Evolutionary conservation across 2,113 vertebrate species (phyloP), one percentile per base, ranked within the genome.

Genomic region (Lota lota): DNA sequence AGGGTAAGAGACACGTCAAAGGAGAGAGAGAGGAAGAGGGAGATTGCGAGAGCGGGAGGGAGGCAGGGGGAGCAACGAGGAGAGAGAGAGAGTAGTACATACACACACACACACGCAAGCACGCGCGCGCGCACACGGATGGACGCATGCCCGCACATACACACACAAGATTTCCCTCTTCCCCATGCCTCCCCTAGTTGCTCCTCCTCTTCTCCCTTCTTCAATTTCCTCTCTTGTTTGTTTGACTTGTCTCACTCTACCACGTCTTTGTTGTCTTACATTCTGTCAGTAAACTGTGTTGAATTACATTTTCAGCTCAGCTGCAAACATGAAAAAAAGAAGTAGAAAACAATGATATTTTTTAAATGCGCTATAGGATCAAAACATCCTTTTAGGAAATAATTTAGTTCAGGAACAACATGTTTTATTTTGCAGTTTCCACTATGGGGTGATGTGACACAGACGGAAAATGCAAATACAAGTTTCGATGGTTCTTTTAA

Each of bases 41-140:
- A 21, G 28, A 33, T 33, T 4, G 28, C 7, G 28, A 17, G 51
- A 11, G 51, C 1, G 53, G 4, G 53, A 56, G 53, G 53, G 53
- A 56, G 53, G 53, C 8, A 56, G 53, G 16, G 51, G 12, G 51
- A 14, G 11, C n/a, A 53, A 11, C 3, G 51, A 56, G 53, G 61
- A n/a, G 24, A 24, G 67, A 56, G 76, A 21, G 70, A 58, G 63
- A 73, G 80, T 79, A 84, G 77, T 79, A 74, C 74, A 77, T 79
- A 84, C 76, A 79, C 58, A 77, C 76, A 77, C 73, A 80, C 77
- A 6, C 40, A 11, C 76, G n/a, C n/a, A n/a, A n/a, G 69, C 75
- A 15, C 70, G 81, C 80, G 73, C 58, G 74, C 84, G 83, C 84
- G 82, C 81, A 81, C 75, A 68, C 40, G 75, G 75, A 74, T 72